Evolutionary conservation across 2,113 vertebrate species (phyloP), one percentile per base, ranked within the genome.

Genomic region (Phalacrocorax brasilianus): DNA sequence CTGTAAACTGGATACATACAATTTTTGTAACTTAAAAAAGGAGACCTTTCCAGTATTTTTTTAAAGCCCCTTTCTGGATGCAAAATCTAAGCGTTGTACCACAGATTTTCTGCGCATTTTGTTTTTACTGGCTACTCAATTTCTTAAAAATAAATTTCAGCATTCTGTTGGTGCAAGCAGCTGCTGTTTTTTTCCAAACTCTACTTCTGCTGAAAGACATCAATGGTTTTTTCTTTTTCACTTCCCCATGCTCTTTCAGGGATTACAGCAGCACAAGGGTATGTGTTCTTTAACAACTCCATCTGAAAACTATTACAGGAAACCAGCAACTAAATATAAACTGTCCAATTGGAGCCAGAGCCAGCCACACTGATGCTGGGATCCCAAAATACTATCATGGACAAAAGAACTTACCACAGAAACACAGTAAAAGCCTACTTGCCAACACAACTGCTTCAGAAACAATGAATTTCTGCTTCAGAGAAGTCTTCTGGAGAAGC

Each of bases 261-360:
- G 72, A 95, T 95, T 96, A 94, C 92, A 95, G 85, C 84, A 95
- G 87, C 82, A 93, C 72, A 84, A 95, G 92, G 35, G 80, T 96
- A 96, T 95, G 92, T 80, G 75, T 93, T 92, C 92, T 88, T 92
- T 78, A 91, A 88, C 82, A 89, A 95, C 75, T 74, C 89, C 91
- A 95, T 96, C 91, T 96, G 96, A 97, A 96, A 96, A 87, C 94
- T 95, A 97, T 95, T 96, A 95, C 33, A 83, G 67, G 89, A 96
- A 95, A 83, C 77, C 87, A 95, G 87, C 26, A 91, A 92, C 95
- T 96, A 96, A 97, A 96, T 95, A 97, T 85, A 96, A 94, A 93
- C 81, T 74, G 59, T 58, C 87, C 89, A 94, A 82, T 79, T 7
- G 8, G 77, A 85, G 71, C 30, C 70, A 66, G 81, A 88, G 77